These are phyloP conservation scores for Radopholus similis DNA, from an alignment of 1,140 invertebrate genomes.

Conservation along the genomic window DNA sequence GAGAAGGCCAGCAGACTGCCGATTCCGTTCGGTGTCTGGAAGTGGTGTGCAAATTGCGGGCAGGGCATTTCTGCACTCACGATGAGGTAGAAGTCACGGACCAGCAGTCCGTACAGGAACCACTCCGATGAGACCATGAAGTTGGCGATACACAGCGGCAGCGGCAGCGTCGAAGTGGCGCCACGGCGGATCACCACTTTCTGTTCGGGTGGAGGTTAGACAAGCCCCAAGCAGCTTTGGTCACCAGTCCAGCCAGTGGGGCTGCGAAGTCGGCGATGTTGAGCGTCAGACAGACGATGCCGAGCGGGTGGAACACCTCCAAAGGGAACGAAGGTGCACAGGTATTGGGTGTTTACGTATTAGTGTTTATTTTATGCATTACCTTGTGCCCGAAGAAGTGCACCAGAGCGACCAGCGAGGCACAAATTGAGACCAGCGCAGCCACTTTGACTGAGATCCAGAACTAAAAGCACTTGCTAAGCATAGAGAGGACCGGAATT, in stretches of 20 bases:
- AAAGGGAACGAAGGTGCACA: too few relatives aligned
- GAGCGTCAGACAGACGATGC: slow-evolving; percentile 56
- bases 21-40: slow-evolving; percentile 57
- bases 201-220: slow-evolving; percentile 2
- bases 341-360: too few relatives aligned
- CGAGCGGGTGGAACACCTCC: slow-evolving; percentile 58
- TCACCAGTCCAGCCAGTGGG: slow-evolving; percentile 53
- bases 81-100: slow-evolving; percentile 56
- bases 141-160: slow-evolving; percentile 60
- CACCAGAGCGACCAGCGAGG: slow-evolving; percentile 32
- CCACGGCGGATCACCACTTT: slow-evolving; percentile 54
- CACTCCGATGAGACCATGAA: slow-evolving; percentile 59
- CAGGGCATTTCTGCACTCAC: slow-evolving; percentile 35
- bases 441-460: slow-evolving; percentile 56
- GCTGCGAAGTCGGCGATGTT: slow-evolving; percentile 57
- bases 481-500: neutral
- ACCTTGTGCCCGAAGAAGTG: slow-evolving; percentile 56
- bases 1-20: slow-evolving; percentile 49
- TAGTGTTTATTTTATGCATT: too few relatives aligned
- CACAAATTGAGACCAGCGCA: slow-evolving; percentile 42
- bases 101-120: slow-evolving; percentile 56
- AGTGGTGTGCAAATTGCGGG: slow-evolving; percentile 3
- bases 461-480: slow-evolving; percentile 35
- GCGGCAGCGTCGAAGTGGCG: slow-evolving; percentile 57
- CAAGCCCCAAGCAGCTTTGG: neutral